Percentiles rank a stretch among this genome's conserved stretches.
phyloP scores from a whole-genome alignment of 2,797 vertebrate species.

The Chaetodon trifasciatus region DNA sequence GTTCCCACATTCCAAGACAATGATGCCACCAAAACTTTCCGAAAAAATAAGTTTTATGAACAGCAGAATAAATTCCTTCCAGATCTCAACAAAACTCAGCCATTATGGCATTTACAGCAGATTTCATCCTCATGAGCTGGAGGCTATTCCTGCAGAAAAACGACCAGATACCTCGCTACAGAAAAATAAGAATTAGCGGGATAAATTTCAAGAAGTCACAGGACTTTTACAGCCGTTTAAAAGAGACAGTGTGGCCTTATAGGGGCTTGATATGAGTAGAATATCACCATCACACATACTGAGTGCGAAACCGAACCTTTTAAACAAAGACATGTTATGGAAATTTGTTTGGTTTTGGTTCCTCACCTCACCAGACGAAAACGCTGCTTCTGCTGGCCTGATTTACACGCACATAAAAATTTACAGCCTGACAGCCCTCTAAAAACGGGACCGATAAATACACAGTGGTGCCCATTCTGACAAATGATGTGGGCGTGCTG shows the following conservation, averaged over 20 bases:
- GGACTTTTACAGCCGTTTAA: not conserved
- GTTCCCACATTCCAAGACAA: constrained; percentile 12
- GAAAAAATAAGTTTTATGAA: not conserved
- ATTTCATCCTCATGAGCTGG: constrained; percentile 4
- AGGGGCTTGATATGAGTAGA: not conserved
- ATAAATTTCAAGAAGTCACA: not conserved
- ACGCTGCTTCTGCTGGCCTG: not conserved
- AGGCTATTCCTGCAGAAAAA: not conserved
- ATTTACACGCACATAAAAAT: not conserved
- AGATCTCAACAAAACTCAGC: not conserved
- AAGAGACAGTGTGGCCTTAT: not conserved
- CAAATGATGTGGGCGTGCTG: not conserved
- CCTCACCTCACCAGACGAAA: not conserved
- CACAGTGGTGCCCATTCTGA: not conserved
- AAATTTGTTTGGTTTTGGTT: not conserved
- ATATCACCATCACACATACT: not conserved
- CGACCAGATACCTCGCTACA: not conserved
- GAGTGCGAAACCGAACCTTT: not conserved
- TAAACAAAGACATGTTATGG: not conserved
- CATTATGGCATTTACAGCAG: not conserved
- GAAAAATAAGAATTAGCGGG: not conserved
- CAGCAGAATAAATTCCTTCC: constrained; percentile 6
- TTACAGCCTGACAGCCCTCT: not conserved
- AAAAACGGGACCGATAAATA: not conserved
- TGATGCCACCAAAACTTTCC: not conserved